Conservation (phyloP, 2,797 vertebrate genomes). For the Molossus alvarezi region DNA sequence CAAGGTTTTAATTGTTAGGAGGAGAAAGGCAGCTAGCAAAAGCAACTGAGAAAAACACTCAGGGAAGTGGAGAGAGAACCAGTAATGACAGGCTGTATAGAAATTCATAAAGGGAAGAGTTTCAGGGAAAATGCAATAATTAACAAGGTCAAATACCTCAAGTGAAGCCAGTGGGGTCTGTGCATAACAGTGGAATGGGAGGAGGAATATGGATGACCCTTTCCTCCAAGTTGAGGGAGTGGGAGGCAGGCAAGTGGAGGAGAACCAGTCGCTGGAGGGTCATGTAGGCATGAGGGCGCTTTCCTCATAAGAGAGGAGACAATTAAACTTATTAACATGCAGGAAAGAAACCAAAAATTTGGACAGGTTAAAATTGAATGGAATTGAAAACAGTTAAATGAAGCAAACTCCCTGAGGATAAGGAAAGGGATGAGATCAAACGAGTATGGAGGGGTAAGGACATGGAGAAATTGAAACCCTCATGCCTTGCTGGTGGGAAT, state of each 20-base stretch:
- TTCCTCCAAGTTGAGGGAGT: not conserved
- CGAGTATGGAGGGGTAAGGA: not conserved
- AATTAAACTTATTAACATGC: slow-evolving; percentile 3
- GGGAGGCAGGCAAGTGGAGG: not conserved
- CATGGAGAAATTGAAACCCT: not conserved
- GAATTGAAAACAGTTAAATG: slow-evolving; percentile 15
- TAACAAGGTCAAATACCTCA: not conserved
- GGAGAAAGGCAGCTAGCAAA: not conserved
- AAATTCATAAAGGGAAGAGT: not conserved
- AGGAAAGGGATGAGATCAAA: slow-evolving; percentile 53
- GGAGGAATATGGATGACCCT: not conserved
- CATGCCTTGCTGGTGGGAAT: not conserved
- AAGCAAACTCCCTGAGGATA: slow-evolving; percentile 31
- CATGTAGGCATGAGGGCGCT: not conserved
- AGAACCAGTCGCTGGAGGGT: not conserved
- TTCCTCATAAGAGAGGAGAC: not conserved
- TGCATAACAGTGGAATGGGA: not conserved
- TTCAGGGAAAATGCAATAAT: slow-evolving; percentile 29
- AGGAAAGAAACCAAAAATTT: slow-evolving; percentile 41
- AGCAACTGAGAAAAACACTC: not conserved
- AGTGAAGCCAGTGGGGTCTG: not conserved
- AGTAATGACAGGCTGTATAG: not conserved
- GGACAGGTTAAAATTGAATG: not conserved
- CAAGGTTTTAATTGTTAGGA: not conserved
- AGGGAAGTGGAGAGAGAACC: not conserved